These are phyloP conservation scores for Ylistrum balloti DNA, from an alignment of 1,140 invertebrate species.

Conservation along the genomic window DNA sequence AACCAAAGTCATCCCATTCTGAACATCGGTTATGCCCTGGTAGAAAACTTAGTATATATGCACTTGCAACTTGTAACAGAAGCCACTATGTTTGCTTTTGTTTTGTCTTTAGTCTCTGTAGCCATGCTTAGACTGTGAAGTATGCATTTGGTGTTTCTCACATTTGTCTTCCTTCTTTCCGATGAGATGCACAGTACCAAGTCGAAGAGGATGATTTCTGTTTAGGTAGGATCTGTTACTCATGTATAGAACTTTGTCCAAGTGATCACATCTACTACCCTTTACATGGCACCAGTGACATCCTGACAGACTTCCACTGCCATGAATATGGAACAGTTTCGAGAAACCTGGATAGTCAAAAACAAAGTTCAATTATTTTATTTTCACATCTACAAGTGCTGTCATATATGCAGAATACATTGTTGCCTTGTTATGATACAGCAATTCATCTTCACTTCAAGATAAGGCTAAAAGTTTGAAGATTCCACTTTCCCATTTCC, in stretches of 20 bases:
- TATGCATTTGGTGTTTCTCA: too few species aligned
- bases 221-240: not conserved
- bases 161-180: too few species aligned
- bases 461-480: not conserved
- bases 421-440: not conserved
- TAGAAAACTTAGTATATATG: too few species aligned
- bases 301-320: not conserved
- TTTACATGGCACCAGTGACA: not conserved
- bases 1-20: too few species aligned
- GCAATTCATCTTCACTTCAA: not conserved
- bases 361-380: not conserved
- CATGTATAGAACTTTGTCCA: not conserved
- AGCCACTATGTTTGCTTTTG: too few species aligned
- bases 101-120: too few species aligned
- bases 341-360: not conserved
- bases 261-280: not conserved
- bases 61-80: too few species aligned
- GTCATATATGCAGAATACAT: not conserved
- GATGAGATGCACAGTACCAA: too few species aligned
- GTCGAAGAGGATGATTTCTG: too few species aligned
- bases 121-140: too few species aligned
- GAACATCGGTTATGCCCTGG: too few species aligned
- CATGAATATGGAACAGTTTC: not conserved
- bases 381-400: not conserved
- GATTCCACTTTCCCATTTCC: not conserved